A percentile compares a stretch with the other conserved stretches of the same genome.
phyloP scores from a whole-genome alignment of 92 coral and sea anemone genomes.

The Actinostola sp. region DNA sequence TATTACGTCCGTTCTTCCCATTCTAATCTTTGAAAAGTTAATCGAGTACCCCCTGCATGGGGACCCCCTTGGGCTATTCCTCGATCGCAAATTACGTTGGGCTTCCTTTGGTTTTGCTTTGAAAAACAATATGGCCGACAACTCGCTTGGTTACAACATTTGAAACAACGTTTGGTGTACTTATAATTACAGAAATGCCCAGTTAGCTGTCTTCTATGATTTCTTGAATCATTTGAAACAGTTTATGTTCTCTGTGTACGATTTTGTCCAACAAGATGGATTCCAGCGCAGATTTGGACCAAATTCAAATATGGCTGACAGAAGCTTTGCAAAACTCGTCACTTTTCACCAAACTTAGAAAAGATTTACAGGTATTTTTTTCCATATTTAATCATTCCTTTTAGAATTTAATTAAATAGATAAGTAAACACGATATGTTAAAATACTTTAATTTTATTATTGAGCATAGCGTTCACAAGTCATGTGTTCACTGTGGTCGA shows the following conservation, averaged over 20 bases:
- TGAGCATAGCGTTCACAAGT: too few species aligned
- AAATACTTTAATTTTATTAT: too few species aligned
- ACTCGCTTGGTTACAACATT: background rate
- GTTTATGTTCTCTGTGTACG: background rate
- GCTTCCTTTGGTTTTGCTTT: slow-evolving; percentile 10
- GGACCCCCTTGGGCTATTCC: background rate
- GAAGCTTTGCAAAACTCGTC: slow-evolving; percentile 61
- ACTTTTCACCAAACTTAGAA: slow-evolving; percentile 61
- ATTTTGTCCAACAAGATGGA: slow-evolving; percentile 7
- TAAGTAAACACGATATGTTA: too few species aligned
- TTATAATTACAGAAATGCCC: too few species aligned
- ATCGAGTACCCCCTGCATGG: too few species aligned
- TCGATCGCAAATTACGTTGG: slow-evolving; percentile 3
- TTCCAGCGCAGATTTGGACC: slow-evolving; percentile 1
- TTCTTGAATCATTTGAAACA: too few species aligned
- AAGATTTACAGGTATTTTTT: slow-evolving; percentile 69
- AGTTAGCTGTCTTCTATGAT: too few species aligned
- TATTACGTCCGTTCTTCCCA: too few species aligned
- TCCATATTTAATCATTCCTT: too few species aligned
- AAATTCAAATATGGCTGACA: slow-evolving; percentile 36
- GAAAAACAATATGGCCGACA: slow-evolving; percentile 45
- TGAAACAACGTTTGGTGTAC: background rate
- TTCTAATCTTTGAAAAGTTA: too few species aligned
- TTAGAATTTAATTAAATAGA: too few species aligned
- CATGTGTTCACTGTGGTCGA: too few species aligned